Evolutionary conservation across 2,888 invertebrate genomes (phyloP).

Genomic region (Automeris io): DNA sequence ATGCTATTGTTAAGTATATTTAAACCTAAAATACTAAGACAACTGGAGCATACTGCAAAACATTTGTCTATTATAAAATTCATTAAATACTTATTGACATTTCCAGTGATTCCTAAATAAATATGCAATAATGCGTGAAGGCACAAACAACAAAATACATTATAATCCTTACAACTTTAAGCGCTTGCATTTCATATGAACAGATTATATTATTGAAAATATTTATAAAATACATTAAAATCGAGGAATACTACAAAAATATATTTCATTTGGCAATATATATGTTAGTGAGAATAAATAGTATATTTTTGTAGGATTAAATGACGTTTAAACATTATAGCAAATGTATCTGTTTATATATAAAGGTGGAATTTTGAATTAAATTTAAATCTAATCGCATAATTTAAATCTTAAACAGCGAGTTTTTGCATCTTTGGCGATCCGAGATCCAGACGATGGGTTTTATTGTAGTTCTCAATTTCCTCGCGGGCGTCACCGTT

Average conservation of each 20-base stretch:
- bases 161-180: constrained; percentile 20
- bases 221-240: constrained; percentile 36
- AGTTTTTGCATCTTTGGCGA: constrained; percentile 72
- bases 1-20: constrained; percentile 40
- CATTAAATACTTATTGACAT: constrained; percentile 43
- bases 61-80: too few relatives aligned
- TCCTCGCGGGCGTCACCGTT: constrained; percentile 31
- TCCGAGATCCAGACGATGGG: constrained; percentile 50
- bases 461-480: constrained; percentile 35
- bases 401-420: constrained; percentile 61
- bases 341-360: constrained; percentile 43
- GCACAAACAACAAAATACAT: constrained; percentile 64
- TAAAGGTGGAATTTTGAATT: constrained; percentile 63
- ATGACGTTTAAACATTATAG: constrained; percentile 16
- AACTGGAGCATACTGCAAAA: constrained; percentile 44
- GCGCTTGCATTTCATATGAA: constrained; percentile 18
- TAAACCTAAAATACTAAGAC: constrained; percentile 33
- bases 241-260: constrained; percentile 68
- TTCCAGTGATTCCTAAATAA: constrained; percentile 2
- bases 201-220: constrained; percentile 10
- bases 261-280: constrained; percentile 68
- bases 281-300: constrained; percentile 31
- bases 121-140: constrained; percentile 36
- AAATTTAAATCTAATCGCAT: constrained; percentile 41
- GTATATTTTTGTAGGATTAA: constrained; percentile 24